These are phyloP conservation scores for Stigmatopora nigra DNA, from an alignment of 2,113 vertebrate genomes.

Conservation along the genomic window DNA sequence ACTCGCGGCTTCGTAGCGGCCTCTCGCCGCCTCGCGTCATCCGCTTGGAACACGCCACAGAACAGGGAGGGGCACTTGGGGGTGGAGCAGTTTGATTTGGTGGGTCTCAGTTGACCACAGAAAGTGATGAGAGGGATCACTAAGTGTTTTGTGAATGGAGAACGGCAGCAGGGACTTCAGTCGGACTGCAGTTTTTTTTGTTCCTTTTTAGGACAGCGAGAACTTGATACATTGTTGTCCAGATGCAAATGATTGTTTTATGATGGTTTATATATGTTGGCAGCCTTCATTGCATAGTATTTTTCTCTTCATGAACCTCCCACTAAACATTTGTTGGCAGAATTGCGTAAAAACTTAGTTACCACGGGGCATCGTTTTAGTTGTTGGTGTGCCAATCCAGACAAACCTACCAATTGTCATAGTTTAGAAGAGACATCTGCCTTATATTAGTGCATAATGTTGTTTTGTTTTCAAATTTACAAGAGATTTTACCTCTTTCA, in stretches of 20 bases:
- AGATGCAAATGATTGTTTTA: background rate
- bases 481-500: too few species aligned
- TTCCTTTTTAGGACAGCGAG: background rate
- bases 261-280: background rate
- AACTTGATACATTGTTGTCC: background rate
- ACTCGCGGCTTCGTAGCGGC: constrained; percentile 73
- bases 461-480: too few species aligned
- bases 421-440: too few species aligned
- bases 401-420: too few species aligned
- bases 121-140: constrained; percentile 31
- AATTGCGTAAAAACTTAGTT: background rate
- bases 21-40: constrained; percentile 75
- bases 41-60: constrained; percentile 53
- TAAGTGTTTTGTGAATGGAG: constrained; percentile 32
- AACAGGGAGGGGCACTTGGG: constrained; percentile 44
- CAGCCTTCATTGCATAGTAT: background rate
- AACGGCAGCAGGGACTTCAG: constrained; percentile 28
- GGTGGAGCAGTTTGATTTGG: constrained; percentile 34
- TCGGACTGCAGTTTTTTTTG: background rate
- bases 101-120: constrained; percentile 30
- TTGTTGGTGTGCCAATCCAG: too few species aligned
- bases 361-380: too few species aligned
- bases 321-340: background rate
- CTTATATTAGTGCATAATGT: too few species aligned
- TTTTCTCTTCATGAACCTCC: background rate